phyloP scores from a whole-genome alignment of 2,888 invertebrate genomes.

The Lampropteryx suffumata region DNA sequence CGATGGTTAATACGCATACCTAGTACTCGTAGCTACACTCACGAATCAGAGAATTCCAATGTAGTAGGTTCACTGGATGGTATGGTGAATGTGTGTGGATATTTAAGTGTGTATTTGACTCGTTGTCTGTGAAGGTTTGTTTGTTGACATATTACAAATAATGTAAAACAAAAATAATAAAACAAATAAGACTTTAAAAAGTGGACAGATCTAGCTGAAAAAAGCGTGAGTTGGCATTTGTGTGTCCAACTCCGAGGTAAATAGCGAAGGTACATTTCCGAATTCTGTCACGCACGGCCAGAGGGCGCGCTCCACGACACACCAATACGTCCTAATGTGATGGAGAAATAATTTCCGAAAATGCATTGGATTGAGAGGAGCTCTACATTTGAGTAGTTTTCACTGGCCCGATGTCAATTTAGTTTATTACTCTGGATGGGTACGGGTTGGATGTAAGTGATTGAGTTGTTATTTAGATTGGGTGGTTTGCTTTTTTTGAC shows the following conservation, averaged over 20 bases:
- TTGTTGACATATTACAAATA: no score
- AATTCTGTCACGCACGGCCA: conserved; percentile 72
- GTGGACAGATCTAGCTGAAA: conserved; percentile 32
- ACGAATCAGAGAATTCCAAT: no score
- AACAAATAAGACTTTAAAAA: background rate
- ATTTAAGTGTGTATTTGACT: no score
- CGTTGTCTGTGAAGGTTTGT: no score
- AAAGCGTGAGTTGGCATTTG: conserved; percentile 34
- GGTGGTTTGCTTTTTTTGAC: conserved; percentile 8
- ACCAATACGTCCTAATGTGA: conserved; percentile 73
- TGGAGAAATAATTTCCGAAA: conserved; percentile 77
- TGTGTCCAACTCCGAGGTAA: conserved; percentile 20
- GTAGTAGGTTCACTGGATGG: no score
- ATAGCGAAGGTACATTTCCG: conserved; percentile 47
- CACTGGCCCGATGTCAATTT: conserved; percentile 63
- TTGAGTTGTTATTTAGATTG: conserved; percentile 24
- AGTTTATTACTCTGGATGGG: conserved; percentile 54
- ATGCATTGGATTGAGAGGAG: conserved; percentile 71
- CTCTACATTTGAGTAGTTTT: conserved; percentile 67
- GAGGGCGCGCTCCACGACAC: conserved; percentile 70
- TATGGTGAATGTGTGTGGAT: no score
- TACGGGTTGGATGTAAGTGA: conserved; percentile 11
- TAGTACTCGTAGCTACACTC: no score
- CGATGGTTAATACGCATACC: no score
- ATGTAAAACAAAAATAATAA: no score